Evolutionary conservation across 2,888 invertebrate genomes (phyloP), one percentile per base, ranked within the genome.

Genomic region (Lithophane ornitopus): DNA sequence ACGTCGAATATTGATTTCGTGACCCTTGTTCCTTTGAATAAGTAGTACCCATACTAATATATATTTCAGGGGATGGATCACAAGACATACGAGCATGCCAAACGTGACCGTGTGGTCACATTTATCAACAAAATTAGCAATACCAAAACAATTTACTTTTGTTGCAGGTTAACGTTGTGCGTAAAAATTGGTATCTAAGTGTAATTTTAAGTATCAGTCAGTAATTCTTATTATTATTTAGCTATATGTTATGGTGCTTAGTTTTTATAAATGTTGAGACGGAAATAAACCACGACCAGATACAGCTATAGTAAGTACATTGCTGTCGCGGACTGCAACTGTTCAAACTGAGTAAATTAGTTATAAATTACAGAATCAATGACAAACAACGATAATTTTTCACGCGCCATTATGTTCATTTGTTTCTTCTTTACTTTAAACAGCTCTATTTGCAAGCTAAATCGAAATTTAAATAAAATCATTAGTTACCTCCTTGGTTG

Each of bases 1-100:
- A 70, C 66, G 58, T 54, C 39, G 76, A 63, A 82, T 85, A 84
- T 84, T 79, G 71, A 79, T 82, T 79, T 46, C 65, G 76, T 59
- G 69, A 85, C 79, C 78, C 69, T 62, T 65, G 65, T 66, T 80
- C 63, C 58, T 79, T 73, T 82, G 67, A 76, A 78, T 68, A 68
- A 71, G 58, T 28, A 56, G 54, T 44, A 49, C 19, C 16, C 8
- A n/a, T 4, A 61, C 41, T 69, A 41, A 62, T 66, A 76, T 52
- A 69, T 19, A 69, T 72, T 66, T 74, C 44, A 58, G 16, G 69
- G 12, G n/a, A 65, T 11, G 52, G 71, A 65, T 74, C 61, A 65
- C 72, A 75, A 73, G 67, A 75, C 28, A 68, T 16, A 44, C 3
- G 39, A 56, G 39, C 41, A 59, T 16, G 49, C 8, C 9, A 49